A percentile compares a stretch with the other conserved stretches of the same genome.
These are phyloP conservation scores for Caranx melampygus DNA, from an alignment of 2,113 vertebrate genomes.

Conservation along the genomic window DNA sequence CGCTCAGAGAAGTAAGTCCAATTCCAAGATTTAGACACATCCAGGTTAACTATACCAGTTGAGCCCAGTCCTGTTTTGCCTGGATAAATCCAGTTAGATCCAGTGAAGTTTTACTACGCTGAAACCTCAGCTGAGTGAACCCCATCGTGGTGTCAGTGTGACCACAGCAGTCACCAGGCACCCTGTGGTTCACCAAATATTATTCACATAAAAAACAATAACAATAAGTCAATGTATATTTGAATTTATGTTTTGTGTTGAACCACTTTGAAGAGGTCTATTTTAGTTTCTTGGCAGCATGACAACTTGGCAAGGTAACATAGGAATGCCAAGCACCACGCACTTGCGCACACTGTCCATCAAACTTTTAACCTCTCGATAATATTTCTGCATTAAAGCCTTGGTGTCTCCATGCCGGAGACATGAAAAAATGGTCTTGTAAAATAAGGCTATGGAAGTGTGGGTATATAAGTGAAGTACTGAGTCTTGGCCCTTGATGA, in stretches of 20 bases:
- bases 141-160: constrained; percentile 32
- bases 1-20: constrained; percentile 64
- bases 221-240: constrained; percentile 54
- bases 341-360: constrained; percentile 22
- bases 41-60: background rate
- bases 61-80: background rate
- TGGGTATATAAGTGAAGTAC: constrained; percentile 35
- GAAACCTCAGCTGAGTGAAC: constrained; percentile 40
- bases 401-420: constrained; percentile 27
- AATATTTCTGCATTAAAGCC: constrained; percentile 33
- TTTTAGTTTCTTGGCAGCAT: constrained; percentile 55
- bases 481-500: constrained; percentile 40
- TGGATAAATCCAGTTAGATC: constrained; percentile 26
- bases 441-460: constrained; percentile 46
- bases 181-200: constrained; percentile 65
- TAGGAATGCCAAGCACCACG: constrained; percentile 32
- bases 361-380: constrained; percentile 48
- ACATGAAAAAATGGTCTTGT: constrained; percentile 27
- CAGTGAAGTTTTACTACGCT: constrained; percentile 2
- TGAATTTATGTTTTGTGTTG: constrained; percentile 10
- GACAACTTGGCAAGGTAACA: constrained; percentile 32
- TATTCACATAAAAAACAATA: constrained; percentile 55
- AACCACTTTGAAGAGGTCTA: constrained; percentile 38
- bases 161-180: constrained; percentile 48
- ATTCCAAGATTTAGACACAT: background rate